Evolutionary conservation across 2,888 invertebrate genomes (phyloP), one percentile per base, ranked within the genome.

Genomic region (Callyntrura sp.): DNA sequence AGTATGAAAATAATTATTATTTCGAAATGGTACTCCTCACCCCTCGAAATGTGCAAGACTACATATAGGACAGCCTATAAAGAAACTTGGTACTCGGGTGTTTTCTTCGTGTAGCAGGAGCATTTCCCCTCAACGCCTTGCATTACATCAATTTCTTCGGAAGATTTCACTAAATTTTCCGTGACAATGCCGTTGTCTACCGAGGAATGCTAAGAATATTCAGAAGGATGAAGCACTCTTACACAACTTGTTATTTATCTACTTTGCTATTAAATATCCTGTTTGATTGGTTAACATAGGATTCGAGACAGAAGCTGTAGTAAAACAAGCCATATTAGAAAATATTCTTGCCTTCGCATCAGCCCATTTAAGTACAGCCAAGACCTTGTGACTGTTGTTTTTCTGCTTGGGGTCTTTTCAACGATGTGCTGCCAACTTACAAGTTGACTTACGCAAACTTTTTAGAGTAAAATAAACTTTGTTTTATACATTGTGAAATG

Each of bases 371-470:
- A 73, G 2, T 0, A 12, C n/a, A 73, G 23, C 48, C 73, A 17
- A 73, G 73, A 73, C 73, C 73, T 73, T 73, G 45, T 73, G 73
- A 51, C 35, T 48, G 73, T 45, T 73, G 23, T 45, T 73, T 73
- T 68, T 11, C 48, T 48, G 20, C 45, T 70, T 28, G 65, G 28
- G 65, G 65, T 68, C 65, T 3, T 73, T 73, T 73, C 23, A 2
- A n/a, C 48, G 12, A 20, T 23, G 20, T 23, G 17, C 45, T 14
- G 17, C 60, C 20, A 43, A 70, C 70, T 45, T 62, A 17, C 45
- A 5, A 70, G 11, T 62, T 62, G 11, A 70, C 45, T 45, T 70
- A 20, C 11, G n/a, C 45, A 43, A 48, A 73, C 73, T 73, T 73
- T 48, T 14, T 23, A n/a, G n/a, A n/a, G n/a, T n/a, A n/a, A 70